These are phyloP conservation scores for Felis catus DNA, from an alignment of 2,113 vertebrate species.

Conservation along the genomic window DNA sequence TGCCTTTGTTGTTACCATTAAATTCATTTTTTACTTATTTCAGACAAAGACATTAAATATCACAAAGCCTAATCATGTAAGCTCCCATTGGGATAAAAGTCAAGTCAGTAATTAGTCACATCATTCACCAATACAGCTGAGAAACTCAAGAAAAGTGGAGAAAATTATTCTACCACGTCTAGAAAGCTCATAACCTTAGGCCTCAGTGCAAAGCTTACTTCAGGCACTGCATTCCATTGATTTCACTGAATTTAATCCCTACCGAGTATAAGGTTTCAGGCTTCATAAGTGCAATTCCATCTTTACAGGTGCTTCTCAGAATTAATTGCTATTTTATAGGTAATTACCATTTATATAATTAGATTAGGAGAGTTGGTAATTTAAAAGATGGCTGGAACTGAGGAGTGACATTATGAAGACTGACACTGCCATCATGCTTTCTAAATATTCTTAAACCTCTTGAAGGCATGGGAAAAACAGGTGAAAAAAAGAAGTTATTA, in stretches of 20 bases:
- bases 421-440: not conserved
- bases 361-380: not conserved
- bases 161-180: conserved; percentile 7
- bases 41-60: not conserved
- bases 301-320: not conserved
- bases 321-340: conserved; percentile 54
- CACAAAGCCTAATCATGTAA: not conserved
- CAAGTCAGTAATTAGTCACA: conserved; percentile 10
- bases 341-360: conserved; percentile 54
- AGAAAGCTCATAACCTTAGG: conserved; percentile 28
- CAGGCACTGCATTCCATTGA: not conserved
- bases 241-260: conserved; percentile 8
- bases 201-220: not conserved
- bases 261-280: not conserved
- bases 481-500: not conserved
- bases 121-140: not conserved
- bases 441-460: not conserved
- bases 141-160: not conserved
- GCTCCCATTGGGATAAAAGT: not conserved
- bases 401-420: not conserved
- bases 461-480: not conserved
- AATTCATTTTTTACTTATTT: not conserved
- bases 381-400: conserved; percentile 18
- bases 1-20: not conserved
- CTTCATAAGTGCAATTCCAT: conserved; percentile 20